Evolutionary conservation across 2,888 invertebrate species (phyloP).

Genomic region (Elegia similella): DNA sequence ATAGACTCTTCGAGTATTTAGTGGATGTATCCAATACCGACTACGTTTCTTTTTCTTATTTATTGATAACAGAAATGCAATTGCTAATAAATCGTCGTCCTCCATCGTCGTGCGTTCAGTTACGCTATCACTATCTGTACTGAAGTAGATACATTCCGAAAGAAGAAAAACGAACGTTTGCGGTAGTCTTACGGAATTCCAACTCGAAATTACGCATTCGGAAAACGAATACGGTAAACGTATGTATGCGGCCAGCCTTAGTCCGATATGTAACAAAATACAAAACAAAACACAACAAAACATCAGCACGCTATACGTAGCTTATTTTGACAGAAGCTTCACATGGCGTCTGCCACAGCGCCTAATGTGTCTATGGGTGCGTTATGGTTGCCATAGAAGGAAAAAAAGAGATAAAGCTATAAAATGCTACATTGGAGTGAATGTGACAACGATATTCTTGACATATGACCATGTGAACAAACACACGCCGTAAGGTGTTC

Average conservation of each 20-base stretch:
- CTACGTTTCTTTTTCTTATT: conserved; percentile 19
- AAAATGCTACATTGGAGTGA: too few relatives aligned
- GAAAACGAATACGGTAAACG: conserved; percentile 14
- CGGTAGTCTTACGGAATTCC: conserved; percentile 20
- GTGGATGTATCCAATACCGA: conserved; percentile 20
- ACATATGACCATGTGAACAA: too few relatives aligned
- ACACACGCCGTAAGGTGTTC: too few relatives aligned
- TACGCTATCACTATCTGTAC: conserved; percentile 14
- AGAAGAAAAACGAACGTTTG: conserved; percentile 18
- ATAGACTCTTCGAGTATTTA: conserved; percentile 17
- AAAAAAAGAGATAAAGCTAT: too few relatives aligned
- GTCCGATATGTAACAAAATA: too few relatives aligned
- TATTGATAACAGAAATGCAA: conserved; percentile 19
- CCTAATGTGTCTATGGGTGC: too few relatives aligned
- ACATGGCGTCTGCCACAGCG: too few relatives aligned
- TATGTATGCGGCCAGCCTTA: conserved; percentile 20
- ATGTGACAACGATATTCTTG: too few relatives aligned
- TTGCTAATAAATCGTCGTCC: conserved; percentile 20
- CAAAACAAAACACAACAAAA: too few relatives aligned
- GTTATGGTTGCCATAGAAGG: too few relatives aligned
- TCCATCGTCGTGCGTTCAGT: conserved; percentile 21
- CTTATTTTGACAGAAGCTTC: too few relatives aligned
- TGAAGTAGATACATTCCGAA: conserved; percentile 17
- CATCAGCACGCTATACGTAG: too few relatives aligned
- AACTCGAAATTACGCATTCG: conserved; percentile 17